Evolutionary conservation across 2,797 vertebrate genomes (phyloP).

Genomic region (Paramormyrops hopkinsi): DNA sequence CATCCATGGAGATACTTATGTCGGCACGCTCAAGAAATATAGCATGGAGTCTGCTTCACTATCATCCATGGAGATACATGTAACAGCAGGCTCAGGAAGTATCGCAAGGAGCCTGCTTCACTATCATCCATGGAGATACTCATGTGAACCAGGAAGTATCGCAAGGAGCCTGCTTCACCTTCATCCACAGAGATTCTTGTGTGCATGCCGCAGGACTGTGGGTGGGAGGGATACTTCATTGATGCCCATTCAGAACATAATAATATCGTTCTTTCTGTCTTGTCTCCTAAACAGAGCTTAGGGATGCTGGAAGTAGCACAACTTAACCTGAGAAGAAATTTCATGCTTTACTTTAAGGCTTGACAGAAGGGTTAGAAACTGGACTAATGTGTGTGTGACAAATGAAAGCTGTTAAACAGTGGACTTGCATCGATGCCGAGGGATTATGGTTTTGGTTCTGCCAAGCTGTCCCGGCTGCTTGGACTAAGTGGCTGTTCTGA

Average conservation of each 20-base stretch:
- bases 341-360: conserved; percentile 31
- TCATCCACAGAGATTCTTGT: not conserved
- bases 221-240: conserved; percentile 33
- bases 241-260: conserved; percentile 27
- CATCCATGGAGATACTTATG: not conserved
- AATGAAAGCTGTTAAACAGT: not conserved
- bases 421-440: not conserved
- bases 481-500: not conserved
- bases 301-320: conserved; percentile 26
- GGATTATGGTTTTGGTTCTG: not conserved
- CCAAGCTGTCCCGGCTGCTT: not conserved
- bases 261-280: conserved; percentile 28
- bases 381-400: conserved; percentile 28
- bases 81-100: not conserved
- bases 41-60: not conserved
- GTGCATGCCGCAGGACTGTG: not conserved
- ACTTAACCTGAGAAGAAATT: conserved; percentile 40
- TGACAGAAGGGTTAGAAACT: conserved; percentile 21
- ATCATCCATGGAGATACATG: not conserved
- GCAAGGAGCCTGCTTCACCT: not conserved
- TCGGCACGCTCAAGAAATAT: not conserved
- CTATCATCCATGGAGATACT: no score
- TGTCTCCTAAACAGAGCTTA: conserved; percentile 37
- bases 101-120: no score
- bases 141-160: not conserved